A percentile compares a stretch with the other conserved stretches of the same genome.
These are phyloP conservation scores for Lethocerus indicus DNA, from an alignment of 1,140 invertebrate genomes.

Conservation along the genomic window DNA sequence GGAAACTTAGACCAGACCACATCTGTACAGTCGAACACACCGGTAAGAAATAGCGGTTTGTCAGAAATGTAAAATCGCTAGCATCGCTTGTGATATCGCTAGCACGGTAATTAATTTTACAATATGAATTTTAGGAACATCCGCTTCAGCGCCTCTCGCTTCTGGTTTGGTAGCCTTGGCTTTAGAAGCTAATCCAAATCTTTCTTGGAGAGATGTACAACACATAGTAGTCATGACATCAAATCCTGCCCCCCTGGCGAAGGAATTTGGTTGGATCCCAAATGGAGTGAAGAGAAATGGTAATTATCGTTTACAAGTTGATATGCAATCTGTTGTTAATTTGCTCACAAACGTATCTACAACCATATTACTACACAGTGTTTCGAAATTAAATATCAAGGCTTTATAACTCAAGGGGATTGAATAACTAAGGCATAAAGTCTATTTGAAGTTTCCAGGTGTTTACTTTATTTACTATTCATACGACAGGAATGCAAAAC, in stretches of 20 bases:
- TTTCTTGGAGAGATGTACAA: conserved; percentile 97
- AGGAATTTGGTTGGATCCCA: conserved; percentile 74
- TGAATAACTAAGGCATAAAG: too few species aligned
- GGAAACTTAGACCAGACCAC: conserved; percentile 59
- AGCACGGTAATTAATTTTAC: neutral
- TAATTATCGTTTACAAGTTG: conserved; percentile 15
- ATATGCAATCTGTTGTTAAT: conserved; percentile 3
- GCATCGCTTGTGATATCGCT: neutral
- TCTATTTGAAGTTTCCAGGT: too few species aligned
- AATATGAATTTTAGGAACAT: conserved; percentile 41
- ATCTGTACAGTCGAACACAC: conserved; percentile 81
- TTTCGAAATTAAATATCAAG: too few species aligned
- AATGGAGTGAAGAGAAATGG: conserved; percentile 82
- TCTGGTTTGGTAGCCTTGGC: conserved; percentile 89
- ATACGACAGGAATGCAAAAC: too few species aligned
- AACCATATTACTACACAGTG: too few species aligned
- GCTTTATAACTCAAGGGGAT: too few species aligned
- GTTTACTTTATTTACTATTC: too few species aligned
- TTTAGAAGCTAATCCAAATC: conserved; percentile 78
- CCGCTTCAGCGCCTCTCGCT: conserved; percentile 86
- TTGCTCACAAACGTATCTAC: too few species aligned
- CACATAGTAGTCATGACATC: conserved; percentile 91
- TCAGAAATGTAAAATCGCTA: neutral
- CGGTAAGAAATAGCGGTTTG: conserved; percentile 21
- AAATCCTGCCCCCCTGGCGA: conserved; percentile 55